Conservation (phyloP, 2,797 vertebrate species). For the Hydrophis major region DNA sequence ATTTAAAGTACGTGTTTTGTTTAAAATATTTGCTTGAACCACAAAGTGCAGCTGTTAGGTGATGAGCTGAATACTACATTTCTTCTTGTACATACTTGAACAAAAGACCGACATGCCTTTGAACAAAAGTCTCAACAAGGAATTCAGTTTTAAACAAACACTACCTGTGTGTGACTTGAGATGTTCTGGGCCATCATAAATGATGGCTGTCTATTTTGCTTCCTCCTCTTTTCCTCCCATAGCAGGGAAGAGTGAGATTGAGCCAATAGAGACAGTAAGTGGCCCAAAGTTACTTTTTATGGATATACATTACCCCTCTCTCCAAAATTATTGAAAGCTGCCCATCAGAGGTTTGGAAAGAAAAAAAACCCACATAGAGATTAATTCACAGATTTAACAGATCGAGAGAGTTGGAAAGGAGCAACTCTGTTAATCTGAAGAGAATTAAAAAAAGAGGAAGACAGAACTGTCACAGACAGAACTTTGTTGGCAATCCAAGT, state of each 20-base stretch:
- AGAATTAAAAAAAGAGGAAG: no score
- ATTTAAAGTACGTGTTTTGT: conserved; percentile 64
- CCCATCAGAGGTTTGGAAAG: not conserved
- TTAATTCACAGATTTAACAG: no score
- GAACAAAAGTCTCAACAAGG: not conserved
- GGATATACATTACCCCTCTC: not conserved
- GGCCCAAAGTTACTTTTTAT: not conserved
- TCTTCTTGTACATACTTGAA: not conserved
- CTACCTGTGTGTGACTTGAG: not conserved
- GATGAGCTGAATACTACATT: not conserved
- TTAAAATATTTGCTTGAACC: conserved; percentile 12
- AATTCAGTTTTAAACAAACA: not conserved
- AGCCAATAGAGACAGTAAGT: not conserved
- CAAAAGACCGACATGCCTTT: not conserved
- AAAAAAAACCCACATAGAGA: no score
- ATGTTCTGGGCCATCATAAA: not conserved
- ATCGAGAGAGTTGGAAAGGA: no score
- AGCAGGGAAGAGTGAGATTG: not conserved
- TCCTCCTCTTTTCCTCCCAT: not conserved
- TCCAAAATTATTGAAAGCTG: not conserved
- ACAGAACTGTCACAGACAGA: no score
- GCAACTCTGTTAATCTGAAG: no score
- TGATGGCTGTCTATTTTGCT: not conserved
- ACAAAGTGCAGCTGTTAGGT: conserved; percentile 8
- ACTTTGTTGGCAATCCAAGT: no score